These are phyloP conservation scores for Wiebesia pumilae DNA, from an alignment of 1,140 invertebrate genomes.

Conservation along the genomic window DNA sequence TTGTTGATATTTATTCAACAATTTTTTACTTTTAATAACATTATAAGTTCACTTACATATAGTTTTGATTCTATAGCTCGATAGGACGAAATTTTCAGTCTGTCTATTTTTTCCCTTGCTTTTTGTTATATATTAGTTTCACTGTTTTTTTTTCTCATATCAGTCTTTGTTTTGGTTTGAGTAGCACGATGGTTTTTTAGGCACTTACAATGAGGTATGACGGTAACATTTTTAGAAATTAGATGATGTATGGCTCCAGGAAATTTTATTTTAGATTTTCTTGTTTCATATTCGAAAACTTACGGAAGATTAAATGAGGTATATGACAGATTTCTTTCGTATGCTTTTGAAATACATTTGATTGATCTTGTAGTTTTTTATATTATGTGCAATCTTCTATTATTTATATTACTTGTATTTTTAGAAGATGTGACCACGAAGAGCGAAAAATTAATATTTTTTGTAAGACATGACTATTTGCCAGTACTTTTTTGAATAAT, in stretches of 20 bases:
- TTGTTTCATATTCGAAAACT: background rate
- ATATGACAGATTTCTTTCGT: slow-evolving; percentile 5
- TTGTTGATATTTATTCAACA: no score
- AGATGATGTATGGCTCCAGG: background rate
- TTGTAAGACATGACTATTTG: background rate
- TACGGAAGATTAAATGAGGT: background rate
- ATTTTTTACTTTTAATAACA: no score
- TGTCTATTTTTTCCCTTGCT: no score
- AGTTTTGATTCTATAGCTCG: no score
- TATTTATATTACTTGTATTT: background rate
- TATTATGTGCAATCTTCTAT: background rate
- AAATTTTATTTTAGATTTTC: slow-evolving; percentile 20
- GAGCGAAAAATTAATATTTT: background rate
- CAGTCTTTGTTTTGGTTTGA: background rate
- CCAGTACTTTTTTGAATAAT: background rate
- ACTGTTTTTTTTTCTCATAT: background rate
- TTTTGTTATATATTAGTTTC: no score
- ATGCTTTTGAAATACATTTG: background rate
- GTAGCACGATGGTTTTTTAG: background rate
- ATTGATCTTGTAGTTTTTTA: background rate
- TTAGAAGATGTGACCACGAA: background rate
- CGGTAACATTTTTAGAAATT: background rate
- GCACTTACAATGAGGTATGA: background rate
- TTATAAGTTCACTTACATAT: no score
- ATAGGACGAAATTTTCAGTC: no score